Evolutionary conservation across 2,888 invertebrate species (phyloP), one percentile per base, ranked within the genome.

Genomic region (Pristionchus maxplancki): DNA sequence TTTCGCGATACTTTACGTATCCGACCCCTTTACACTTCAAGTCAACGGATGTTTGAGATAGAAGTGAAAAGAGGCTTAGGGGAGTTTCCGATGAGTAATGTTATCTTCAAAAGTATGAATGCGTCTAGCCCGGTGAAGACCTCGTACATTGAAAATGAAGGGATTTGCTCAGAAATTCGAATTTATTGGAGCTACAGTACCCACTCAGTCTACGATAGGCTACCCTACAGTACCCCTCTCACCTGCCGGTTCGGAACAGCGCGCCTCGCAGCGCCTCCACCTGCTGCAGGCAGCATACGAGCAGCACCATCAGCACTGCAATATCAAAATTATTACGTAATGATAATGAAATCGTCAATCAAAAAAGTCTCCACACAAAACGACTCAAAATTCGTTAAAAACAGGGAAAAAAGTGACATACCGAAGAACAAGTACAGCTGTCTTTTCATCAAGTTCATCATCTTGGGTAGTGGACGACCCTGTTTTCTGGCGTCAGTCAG

Each of bases 211-310:
- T 44, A 44, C 44, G 44, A 9, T 44, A 44, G 8, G 11, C 8
- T 44, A 44, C 44, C 44, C n/a, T 64, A 64, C 28, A n/a, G 31
- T 64, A 67, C 6, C 40, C 28, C 15, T 4, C 50, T 83, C 82
- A 85, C 85, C 85, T 85, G 17, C 85, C 85, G 44, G 85, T 85
- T 64, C 85, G 24, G 85, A 85, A 85, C 24, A 85, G 85, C 1
- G 85, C 85, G 11, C 85, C 85, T 40, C 85, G 24, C 15, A 85
- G 62, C 13, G 17, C 85, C 44, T 40, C 62, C 44, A 50, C 40
- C 4, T 37, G 31, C 53, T 83, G 82, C 37, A 53, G 34, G 31
- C 82, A 83, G n/a, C 31, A 24, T 4, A 53, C 53, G 28, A 83
- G 82, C n/a, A 83, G 53, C 11, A 83, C 5, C 34, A 83, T 24